phyloP scores from a whole-genome alignment of 2,888 invertebrate genomes.

The Phengaris arion region DNA sequence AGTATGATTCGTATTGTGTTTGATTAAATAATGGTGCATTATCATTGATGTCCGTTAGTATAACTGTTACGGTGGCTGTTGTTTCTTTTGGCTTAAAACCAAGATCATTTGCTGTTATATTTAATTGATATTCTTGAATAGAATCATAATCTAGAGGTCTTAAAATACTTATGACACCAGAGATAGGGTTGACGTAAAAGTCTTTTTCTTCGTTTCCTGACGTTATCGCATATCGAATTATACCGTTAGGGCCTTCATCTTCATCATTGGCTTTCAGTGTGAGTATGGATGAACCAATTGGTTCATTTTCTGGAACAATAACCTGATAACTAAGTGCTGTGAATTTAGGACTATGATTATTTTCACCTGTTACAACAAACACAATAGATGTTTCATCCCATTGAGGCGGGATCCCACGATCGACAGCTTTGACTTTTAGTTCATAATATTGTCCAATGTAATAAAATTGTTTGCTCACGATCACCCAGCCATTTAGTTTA shows the following conservation, averaged over 20 bases:
- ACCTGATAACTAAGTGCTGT: constrained; percentile 92
- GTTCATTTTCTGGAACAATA: constrained; percentile 94
- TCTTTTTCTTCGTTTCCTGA: constrained; percentile 89
- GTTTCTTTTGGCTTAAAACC: constrained; percentile 89
- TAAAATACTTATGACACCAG: constrained; percentile 89
- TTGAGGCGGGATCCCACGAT: constrained; percentile 93
- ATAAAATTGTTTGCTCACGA: constrained; percentile 81
- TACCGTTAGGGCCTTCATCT: constrained; percentile 94
- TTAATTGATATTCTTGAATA: constrained; percentile 89
- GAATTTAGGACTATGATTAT: constrained; percentile 88
- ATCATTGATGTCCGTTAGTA: constrained; percentile 95
- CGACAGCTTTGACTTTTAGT: constrained; percentile 86
- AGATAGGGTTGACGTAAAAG: constrained; percentile 87
- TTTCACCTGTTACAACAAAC: constrained; percentile 91
- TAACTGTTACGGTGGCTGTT: constrained; percentile 89
- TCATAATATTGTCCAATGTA: constrained; percentile 82
- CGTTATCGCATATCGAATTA: constrained; percentile 90
- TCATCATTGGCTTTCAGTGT: constrained; percentile 91
- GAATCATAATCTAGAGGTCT: constrained; percentile 92
- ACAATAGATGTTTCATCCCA: constrained; percentile 86
- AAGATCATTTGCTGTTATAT: constrained; percentile 92
- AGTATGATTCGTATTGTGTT: constrained; percentile 85
- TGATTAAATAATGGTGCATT: constrained; percentile 93
- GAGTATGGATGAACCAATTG: constrained; percentile 89
- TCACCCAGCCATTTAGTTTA: constrained; percentile 89